Conservation (phyloP, 92 coral and sea anemone genomes). For the Parazoanthus darwini region DNA sequence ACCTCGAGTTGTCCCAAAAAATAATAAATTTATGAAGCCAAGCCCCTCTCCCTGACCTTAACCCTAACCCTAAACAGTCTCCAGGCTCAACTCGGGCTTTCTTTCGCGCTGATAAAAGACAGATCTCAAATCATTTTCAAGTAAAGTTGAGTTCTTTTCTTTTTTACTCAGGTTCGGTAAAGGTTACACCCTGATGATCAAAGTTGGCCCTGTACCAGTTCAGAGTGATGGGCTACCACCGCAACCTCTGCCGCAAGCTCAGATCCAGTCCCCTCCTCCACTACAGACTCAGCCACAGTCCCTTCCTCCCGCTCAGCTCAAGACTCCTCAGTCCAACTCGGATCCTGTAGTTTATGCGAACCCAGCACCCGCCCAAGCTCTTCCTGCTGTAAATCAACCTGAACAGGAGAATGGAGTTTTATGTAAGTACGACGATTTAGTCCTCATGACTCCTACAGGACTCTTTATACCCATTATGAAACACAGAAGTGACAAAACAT, state of each 20-base stretch:
- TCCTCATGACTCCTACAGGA: too few relatives aligned
- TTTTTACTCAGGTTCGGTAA: slow-evolving; percentile 70
- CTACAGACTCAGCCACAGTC: background rate
- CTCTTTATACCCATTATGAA: too few relatives aligned
- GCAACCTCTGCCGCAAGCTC: slow-evolving; percentile 39
- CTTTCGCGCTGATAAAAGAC: too few relatives aligned
- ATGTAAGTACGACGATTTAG: slow-evolving; percentile 27
- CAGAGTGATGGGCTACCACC: slow-evolving; percentile 25
- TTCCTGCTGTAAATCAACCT: slow-evolving; percentile 71
- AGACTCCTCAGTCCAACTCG: slow-evolving; percentile 24
- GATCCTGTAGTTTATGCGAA: slow-evolving; percentile 40
- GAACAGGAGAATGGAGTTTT: slow-evolving; percentile 30
- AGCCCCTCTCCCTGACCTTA: too few relatives aligned
- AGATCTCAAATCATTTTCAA: too few relatives aligned
- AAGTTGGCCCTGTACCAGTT: slow-evolving; percentile 60
- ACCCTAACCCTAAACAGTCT: too few relatives aligned
- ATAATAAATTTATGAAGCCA: too few relatives aligned
- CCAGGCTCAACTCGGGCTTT: too few relatives aligned
- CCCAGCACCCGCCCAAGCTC: slow-evolving; percentile 47
- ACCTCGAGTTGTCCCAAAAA: too few relatives aligned
- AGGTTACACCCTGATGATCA: slow-evolving; percentile 95
- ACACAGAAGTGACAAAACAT: too few relatives aligned
- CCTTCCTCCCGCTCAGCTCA: slow-evolving; percentile 28
- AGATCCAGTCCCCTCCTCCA: slow-evolving; percentile 19
- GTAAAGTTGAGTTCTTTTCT: background rate